phyloP scores from a whole-genome alignment of 1,140 invertebrate genomes.

The Dinothrombium tinctorium region DNA sequence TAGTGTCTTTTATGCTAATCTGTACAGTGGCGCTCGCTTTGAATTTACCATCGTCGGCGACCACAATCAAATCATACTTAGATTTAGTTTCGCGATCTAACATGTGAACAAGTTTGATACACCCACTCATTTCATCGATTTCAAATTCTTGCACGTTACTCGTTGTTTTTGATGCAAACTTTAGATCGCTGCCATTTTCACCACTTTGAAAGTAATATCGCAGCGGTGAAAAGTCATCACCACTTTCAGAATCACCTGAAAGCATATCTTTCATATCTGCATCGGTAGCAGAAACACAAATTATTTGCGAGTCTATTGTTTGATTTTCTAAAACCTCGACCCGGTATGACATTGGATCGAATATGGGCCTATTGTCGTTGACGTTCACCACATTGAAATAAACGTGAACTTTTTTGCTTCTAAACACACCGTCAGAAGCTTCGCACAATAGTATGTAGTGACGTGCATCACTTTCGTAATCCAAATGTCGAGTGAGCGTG shows the following conservation, averaged over 20 bases:
- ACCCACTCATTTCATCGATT: constrained; percentile 63
- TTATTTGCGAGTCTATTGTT: constrained; percentile 41
- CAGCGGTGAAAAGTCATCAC: background rate
- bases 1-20: constrained; percentile 79
- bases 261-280: constrained; percentile 11
- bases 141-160: constrained; percentile 48
- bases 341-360: constrained; percentile 65
- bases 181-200: background rate
- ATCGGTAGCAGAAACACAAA: constrained; percentile 65
- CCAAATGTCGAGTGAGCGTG: constrained; percentile 57
- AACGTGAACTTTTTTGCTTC: constrained; percentile 36
- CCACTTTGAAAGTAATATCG: background rate
- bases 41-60: constrained; percentile 68
- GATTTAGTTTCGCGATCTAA: constrained; percentile 69
- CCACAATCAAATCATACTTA: constrained; percentile 65
- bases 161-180: background rate
- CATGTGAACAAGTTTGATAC: constrained; percentile 60
- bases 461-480: constrained; percentile 41
- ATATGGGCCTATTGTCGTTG: constrained; percentile 80
- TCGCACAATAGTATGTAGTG: constrained; percentile 3
- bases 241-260: background rate
- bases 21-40: constrained; percentile 59
- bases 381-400: constrained; percentile 81
- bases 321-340: constrained; percentile 67
- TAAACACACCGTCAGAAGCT: constrained; percentile 9